Percentiles rank a stretch among this genome's conserved stretches.
phyloP scores from a whole-genome alignment of 2,797 vertebrate species.

The Xenops minutus region DNA sequence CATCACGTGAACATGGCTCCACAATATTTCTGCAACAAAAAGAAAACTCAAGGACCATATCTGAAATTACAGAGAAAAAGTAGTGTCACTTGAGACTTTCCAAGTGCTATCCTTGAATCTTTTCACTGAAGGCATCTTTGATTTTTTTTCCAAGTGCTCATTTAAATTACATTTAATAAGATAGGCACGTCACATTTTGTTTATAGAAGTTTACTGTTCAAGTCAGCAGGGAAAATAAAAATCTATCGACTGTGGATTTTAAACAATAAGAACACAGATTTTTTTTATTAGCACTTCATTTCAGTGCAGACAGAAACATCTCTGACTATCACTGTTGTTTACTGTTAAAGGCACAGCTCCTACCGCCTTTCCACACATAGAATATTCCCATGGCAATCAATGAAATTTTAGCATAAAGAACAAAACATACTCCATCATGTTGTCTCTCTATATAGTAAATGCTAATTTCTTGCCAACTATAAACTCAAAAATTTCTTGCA shows the following conservation, averaged over 20 bases:
- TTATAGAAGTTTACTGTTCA: slow-evolving; percentile 68
- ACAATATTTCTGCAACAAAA: background rate
- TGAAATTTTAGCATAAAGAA: slow-evolving; percentile 61
- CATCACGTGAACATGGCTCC: rapidly evolving
- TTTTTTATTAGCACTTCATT: slow-evolving; percentile 61
- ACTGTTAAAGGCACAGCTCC: slow-evolving; percentile 56
- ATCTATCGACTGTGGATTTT: slow-evolving; percentile 63
- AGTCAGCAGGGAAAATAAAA: slow-evolving; percentile 71
- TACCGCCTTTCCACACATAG: background rate
- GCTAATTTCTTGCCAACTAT: slow-evolving; percentile 63
- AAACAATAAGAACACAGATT: slow-evolving; percentile 55
- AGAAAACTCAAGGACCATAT: background rate
- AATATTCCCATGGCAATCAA: slow-evolving; percentile 65
- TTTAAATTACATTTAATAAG: slow-evolving; percentile 57
- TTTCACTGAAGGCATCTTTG: background rate
- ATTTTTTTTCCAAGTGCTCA: background rate
- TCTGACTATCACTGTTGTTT: slow-evolving; percentile 70
- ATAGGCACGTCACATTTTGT: slow-evolving; percentile 62
- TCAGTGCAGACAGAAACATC: slow-evolving; percentile 64
- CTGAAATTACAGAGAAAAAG: background rate
- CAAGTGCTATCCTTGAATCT: background rate
- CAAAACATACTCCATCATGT: slow-evolving; percentile 54
- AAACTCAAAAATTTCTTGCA: slow-evolving; percentile 53
- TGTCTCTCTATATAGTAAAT: slow-evolving; percentile 62
- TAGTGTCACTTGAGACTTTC: background rate